Percentiles rank a stretch among this genome's conserved stretches.
These are phyloP conservation scores for Mythimna impura DNA, from an alignment of 2,888 invertebrate species.

Conservation along the genomic window DNA sequence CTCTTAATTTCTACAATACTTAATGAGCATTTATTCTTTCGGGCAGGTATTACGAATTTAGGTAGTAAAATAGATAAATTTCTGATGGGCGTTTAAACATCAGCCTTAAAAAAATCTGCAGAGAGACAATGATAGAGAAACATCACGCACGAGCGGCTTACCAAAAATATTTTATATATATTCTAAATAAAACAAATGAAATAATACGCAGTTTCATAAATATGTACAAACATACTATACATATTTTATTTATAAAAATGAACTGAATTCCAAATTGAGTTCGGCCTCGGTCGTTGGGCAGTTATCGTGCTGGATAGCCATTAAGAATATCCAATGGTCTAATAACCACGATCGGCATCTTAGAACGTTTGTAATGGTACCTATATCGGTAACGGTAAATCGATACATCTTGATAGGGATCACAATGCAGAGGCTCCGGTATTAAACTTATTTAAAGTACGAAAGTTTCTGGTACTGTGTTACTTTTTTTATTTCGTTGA, in stretches of 20 bases:
- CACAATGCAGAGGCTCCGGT: neutral
- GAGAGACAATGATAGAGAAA: no score
- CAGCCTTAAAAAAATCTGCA: no score
- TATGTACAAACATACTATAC: neutral
- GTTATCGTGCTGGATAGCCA: neutral
- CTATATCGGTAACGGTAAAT: constrained; percentile 1
- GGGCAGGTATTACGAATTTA: no score
- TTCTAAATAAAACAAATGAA: neutral
- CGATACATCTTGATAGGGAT: neutral
- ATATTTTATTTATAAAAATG: neutral
- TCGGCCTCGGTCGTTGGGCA: neutral
- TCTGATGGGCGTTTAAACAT: no score
- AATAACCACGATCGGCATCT: constrained; percentile 10
- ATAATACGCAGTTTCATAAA: neutral
- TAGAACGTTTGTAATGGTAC: neutral
- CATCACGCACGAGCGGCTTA: no score
- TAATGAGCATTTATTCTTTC: no score
- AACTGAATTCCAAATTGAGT: neutral
- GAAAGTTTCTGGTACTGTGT: neutral
- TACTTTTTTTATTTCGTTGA: no score
- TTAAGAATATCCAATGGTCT: constrained; percentile 1
- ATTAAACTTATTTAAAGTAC: neutral
- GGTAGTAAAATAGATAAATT: no score
- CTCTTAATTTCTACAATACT: no score
- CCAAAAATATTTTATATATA: no score